A percentile compares a stretch with the other conserved stretches of the same genome.
Evolutionary conservation across 35 echinoderm and acorn worm genomes (phyloP).

Genomic region (Apostichopus parvimensis): DNA sequence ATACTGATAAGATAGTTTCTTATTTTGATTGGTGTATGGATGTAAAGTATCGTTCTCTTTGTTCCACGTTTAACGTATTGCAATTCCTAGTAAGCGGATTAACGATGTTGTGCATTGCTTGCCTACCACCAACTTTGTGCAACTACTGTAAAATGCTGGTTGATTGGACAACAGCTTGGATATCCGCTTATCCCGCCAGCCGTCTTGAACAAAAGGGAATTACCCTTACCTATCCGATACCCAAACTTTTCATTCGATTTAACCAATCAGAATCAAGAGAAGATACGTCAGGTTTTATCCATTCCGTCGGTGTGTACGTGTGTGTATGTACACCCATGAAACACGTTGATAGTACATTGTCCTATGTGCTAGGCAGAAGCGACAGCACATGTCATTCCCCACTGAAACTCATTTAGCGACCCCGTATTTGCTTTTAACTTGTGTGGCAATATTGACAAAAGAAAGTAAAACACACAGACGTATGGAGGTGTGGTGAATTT

Average conservation of each 20-base stretch:
- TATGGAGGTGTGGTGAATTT: conserved; percentile 28
- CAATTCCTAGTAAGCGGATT: background rate
- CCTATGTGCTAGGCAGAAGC: background rate
- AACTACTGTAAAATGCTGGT: too few relatives aligned
- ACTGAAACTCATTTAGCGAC: conserved; percentile 28
- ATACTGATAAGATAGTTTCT: background rate
- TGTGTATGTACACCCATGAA: background rate
- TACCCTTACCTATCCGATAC: background rate
- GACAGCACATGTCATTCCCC: background rate
- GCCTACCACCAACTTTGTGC: too few relatives aligned
- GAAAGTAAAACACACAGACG: conserved; percentile 39
- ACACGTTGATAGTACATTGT: conserved; percentile 27
- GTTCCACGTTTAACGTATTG: background rate
- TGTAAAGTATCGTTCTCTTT: background rate
- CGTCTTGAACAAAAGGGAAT: background rate
- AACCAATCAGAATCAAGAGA: conserved; percentile 16
- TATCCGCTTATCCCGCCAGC: background rate
- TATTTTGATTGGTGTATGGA: background rate
- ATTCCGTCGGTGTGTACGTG: background rate
- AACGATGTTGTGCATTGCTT: too few relatives aligned
- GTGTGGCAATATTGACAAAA: conserved; percentile 51
- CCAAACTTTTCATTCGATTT: background rate
- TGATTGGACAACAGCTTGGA: background rate
- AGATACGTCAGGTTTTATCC: background rate
- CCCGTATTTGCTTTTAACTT: conserved; percentile 21